Evolutionary conservation across 1,140 invertebrate species (phyloP), one percentile per base, ranked within the genome.

Genomic region (Penaeus japonicus): DNA sequence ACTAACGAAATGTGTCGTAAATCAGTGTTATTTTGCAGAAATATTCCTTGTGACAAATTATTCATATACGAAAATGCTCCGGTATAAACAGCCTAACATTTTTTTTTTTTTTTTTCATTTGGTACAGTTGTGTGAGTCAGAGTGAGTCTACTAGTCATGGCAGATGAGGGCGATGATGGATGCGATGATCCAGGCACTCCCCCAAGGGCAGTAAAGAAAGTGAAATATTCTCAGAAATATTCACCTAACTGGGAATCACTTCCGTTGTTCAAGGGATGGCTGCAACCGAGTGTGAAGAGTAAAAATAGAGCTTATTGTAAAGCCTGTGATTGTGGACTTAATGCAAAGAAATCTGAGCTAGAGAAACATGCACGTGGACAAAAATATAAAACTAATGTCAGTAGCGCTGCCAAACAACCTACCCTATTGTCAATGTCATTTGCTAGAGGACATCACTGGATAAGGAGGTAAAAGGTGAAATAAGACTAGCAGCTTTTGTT

Each of bases 1-100:
- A 75, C 70, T 75, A 75, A 75, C 24, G 70, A 75, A n/a, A 75
- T 75, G 70, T 75, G 70, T 75, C 70, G 70, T 75, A 27, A 75
- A n/a, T 75, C 70, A 27, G 70, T 75, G 70, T 75, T 75, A 75
- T 75, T 75, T n/a, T 7, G 70, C 7, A 75, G 18, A 75, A n/a
- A 75, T 18, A 75, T 75, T 39, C 35, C 35, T 39, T 39, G 35
- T 39, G 35, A 39, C 35, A 39, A 39, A 39, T 39, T 39, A 39
- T 39, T 39, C 35, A 39, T 7, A 4, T 39, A 39, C 35, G 35
- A 39, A 39, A 7, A 39, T n/a, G 35, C 35, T 39, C 35, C 35
- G 35, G 35, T 39, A 39, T 39, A 39, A 39, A 4, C 35, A 39
- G 35, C 35, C 35, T 39, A 39, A 79, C 12, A 32, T 39, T 79